Conservation (phyloP, 2,797 vertebrate genomes). For the Sebastes matsubarae region DNA sequence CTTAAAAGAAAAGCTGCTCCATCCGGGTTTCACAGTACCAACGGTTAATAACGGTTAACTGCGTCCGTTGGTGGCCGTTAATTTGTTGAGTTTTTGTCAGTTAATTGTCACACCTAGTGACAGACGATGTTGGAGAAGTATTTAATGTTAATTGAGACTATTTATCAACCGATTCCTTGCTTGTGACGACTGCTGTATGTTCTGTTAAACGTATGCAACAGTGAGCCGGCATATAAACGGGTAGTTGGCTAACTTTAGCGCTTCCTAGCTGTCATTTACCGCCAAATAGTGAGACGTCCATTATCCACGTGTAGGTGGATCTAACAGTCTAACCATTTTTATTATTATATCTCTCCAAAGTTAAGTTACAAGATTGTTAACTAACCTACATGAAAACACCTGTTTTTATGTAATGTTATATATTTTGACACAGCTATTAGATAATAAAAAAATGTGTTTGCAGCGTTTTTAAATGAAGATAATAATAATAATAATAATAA, state of each 20-base stretch:
- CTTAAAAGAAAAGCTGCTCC: no score
- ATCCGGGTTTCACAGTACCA: no score
- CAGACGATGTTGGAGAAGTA: background rate
- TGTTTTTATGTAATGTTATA: no score
- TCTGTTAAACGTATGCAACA: background rate
- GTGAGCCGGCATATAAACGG: background rate
- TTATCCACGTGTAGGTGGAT: background rate
- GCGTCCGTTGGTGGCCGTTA: background rate
- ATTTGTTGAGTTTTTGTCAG: background rate
- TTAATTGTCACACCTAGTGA: no score
- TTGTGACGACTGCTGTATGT: background rate
- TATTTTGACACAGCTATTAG: no score
- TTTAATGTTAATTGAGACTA: no score
- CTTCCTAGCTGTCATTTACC: slow-evolving; percentile 55
- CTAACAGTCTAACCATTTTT: no score
- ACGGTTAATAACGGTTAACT: no score
- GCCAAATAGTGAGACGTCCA: slow-evolving; percentile 60
- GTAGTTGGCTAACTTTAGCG: slow-evolving; percentile 39
- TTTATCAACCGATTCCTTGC: background rate
- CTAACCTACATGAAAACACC: background rate
- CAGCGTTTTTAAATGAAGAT: background rate
- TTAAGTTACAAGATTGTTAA: background rate
- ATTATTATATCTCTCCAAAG: no score
- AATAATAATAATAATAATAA: no score
- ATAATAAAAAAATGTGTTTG: background rate